Conservation (phyloP, 2,888 invertebrate genomes). For the Tuberolachnus salignus region DNA sequence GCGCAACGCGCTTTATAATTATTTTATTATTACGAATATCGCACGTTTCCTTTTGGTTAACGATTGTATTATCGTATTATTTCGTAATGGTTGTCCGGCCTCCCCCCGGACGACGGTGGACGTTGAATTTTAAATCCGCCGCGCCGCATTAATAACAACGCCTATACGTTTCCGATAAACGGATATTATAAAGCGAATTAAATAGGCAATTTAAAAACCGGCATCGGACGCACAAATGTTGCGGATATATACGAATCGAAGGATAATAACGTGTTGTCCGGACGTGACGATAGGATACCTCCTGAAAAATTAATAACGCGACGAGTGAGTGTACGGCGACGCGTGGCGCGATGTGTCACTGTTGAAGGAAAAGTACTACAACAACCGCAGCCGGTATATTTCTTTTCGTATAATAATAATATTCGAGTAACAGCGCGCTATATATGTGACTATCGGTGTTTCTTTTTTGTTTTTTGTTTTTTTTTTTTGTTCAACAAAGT, state of each 20-base stretch:
- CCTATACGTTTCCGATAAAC: background rate
- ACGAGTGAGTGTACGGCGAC: too few relatives aligned
- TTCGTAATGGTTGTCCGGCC: background rate
- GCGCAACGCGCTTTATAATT: background rate
- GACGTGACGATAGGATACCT: constrained; percentile 17
- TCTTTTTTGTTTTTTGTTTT: too few relatives aligned
- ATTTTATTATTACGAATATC: constrained; percentile 12
- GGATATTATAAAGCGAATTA: constrained; percentile 18
- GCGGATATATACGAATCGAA: constrained; percentile 15
- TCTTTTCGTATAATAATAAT: background rate
- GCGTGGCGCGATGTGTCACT: too few relatives aligned
- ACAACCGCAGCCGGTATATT: too few relatives aligned
- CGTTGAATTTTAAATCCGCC: constrained; percentile 4
- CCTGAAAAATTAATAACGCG: too few relatives aligned
- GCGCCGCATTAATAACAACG: background rate
- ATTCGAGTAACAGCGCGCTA: too few relatives aligned
- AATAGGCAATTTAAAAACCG: constrained; percentile 38
- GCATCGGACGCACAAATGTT: constrained; percentile 1
- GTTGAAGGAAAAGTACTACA: too few relatives aligned
- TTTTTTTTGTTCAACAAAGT: background rate
- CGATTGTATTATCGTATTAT: background rate
- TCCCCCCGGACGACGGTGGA: background rate
- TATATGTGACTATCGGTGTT: too few relatives aligned
- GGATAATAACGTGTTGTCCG: background rate
- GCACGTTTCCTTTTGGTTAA: background rate